Evolutionary conservation across 2,113 vertebrate species (phyloP), one percentile per base, ranked within the genome.

Genomic region (Labeo catla): DNA sequence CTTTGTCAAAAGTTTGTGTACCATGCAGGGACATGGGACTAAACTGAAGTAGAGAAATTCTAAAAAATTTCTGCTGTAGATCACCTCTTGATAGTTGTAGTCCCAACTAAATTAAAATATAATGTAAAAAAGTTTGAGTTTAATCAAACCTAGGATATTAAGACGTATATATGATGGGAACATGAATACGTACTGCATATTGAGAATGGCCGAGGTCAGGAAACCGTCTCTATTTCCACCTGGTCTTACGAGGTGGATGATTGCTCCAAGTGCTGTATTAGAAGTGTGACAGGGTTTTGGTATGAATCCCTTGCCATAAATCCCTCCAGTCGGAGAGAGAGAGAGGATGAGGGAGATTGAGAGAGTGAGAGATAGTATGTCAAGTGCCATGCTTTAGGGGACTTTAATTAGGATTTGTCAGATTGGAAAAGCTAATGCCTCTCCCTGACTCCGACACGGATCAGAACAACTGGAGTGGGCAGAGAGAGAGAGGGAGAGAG

Each of bases 351-450:
- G 72, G 2, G 49, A 83, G 45, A 59, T 54, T 52, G 63, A 47
- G 76, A 34, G 47, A 80, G 83, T 63, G 54, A 76, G 83, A 66
- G 74, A 78, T 76, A 85, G 83, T 63, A 73, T 63, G 73, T 76
- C 47, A 84, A 85, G 84, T 78, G 74, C n/a, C 47, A 78, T 28
- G 61, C 73, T 78, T 77, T 68, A 78, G 63, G 61, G 76, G 84
- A 85, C 84, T 85, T 78, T 85, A 65, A 85, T 85, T 85, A 85
- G 84, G 84, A 85, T 85, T 85, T 85, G 84, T 78, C 84, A 68
- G 84, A 85, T 85, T 85, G 84, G 74, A 79, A 78, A 78, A 72
- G 63, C 84, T 85, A 85, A 85, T 85, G 84, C 84, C 61, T 78
- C 59, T 43, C 84, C 61, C 74, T 68, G 73, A 85, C 84, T 77